Percentiles rank a stretch among this genome's conserved stretches.
Evolutionary conservation across 2,113 vertebrate species (phyloP).

Genomic region (Nesogale talazaci): DNA sequence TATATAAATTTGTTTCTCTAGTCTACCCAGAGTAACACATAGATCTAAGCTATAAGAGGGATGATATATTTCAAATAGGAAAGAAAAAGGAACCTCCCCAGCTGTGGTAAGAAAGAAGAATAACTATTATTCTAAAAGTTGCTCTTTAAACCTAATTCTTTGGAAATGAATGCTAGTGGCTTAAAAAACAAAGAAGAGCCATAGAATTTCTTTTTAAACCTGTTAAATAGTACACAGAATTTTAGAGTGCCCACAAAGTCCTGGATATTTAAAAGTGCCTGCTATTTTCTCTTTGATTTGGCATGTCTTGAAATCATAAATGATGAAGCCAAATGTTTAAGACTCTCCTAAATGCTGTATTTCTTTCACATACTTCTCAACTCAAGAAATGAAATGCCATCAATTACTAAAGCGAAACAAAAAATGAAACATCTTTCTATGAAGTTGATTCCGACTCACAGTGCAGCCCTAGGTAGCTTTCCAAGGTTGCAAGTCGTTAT

Average conservation of each 20-base stretch:
- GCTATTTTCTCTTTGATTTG: neutral
- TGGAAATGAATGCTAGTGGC: constrained; percentile 37
- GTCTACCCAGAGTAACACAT: too few relatives aligned
- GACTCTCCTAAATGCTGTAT: neutral
- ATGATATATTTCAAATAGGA: constrained; percentile 47
- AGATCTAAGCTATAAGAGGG: neutral
- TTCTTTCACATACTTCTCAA: constrained; percentile 5
- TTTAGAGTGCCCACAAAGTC: neutral
- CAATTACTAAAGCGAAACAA: neutral
- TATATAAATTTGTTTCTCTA: too few relatives aligned
- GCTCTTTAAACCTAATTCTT: constrained; percentile 14
- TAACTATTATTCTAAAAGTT: neutral
- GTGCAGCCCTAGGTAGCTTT: too few relatives aligned
- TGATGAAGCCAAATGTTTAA: neutral
- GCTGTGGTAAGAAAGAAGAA: neutral
- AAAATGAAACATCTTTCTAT: too few relatives aligned
- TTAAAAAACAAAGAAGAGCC: constrained; percentile 22
- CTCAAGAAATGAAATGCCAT: constrained; percentile 22
- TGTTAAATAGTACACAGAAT: neutral
- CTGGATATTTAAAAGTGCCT: neutral
- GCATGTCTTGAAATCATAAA: neutral
- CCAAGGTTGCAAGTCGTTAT: too few relatives aligned
- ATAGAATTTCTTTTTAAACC: neutral
- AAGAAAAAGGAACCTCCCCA: neutral
- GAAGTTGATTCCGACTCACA: too few relatives aligned